Evolutionary conservation across 2,888 invertebrate genomes (phyloP), one percentile per base, ranked within the genome.

Genomic region (Philopedon plagiatum): DNA sequence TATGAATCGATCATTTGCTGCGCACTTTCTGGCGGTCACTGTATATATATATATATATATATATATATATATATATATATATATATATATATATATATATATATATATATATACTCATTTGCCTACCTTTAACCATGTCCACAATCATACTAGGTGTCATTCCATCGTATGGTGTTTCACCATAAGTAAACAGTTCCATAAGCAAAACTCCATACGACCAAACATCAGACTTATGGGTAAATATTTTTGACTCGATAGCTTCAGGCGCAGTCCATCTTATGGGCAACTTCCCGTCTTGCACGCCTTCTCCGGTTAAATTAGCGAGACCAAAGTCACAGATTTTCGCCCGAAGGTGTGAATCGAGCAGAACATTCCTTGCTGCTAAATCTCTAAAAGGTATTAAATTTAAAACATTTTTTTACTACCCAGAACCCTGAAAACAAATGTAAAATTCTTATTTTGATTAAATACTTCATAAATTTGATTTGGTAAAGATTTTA

Each of bases 251-350:
- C 60, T 96, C 91, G 41, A 97, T 97, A 1, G 98, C 98, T 86
- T 98, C 98, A 0, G 98, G 97, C 0, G 98, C 96, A 1, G 98
- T 98, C 98, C 98, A 98, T 84, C 98, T 98, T 7, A 99, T 98
- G 0, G 99, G 99, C 87, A 99, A 99, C 75, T 98, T 90, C 0
- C 98, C 96, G 13, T 97, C 96, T 85, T 96, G 96, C 79, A 94
- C 93, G 1, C 96, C n/a, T n/a, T n/a, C n/a, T n/a, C n/a, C n/a
- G n/a, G n/a, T n/a, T n/a, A n/a, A n/a, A n/a, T n/a, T n/a, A n/a
- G 99, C 98, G 76, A 99, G 89, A 61, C 99, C 99, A 85, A 99
- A 99, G 88, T 99, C 99, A 85, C 97, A 91, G 57, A 92, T 89
- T 84, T 90, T 90, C 32, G 88, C 88, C 37, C 86, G 82, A 71